These are phyloP conservation scores for Drosophila orosa DNA, from an alignment of 1,140 invertebrate species.

Conservation along the genomic window DNA sequence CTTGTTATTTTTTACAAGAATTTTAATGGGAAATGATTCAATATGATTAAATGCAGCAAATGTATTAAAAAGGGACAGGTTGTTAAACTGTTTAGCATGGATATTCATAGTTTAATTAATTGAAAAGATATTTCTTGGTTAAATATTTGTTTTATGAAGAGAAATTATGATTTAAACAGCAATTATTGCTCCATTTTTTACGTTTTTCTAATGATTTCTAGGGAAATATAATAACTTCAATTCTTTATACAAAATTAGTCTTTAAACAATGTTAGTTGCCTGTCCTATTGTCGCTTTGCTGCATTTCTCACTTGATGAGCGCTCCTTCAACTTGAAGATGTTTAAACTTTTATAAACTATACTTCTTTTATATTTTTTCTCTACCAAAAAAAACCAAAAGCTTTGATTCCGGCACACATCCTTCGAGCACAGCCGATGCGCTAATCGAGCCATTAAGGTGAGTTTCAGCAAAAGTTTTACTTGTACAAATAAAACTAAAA, in stretches of 20 bases:
- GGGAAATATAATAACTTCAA: neutral
- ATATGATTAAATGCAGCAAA: constrained; percentile 20
- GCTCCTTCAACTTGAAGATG: neutral
- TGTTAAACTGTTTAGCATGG: neutral
- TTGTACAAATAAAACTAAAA: no score
- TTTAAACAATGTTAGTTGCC: neutral
- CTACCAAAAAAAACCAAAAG: constrained; percentile 73
- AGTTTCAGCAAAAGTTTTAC: constrained; percentile 6
- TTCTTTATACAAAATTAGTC: neutral
- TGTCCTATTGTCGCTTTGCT: constrained; percentile 1
- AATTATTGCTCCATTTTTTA: neutral
- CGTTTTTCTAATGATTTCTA: neutral
- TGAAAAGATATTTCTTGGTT: no score
- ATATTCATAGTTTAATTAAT: neutral
- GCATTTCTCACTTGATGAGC: constrained; percentile 25
- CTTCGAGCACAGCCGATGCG: constrained; percentile 85
- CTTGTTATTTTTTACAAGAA: neutral
- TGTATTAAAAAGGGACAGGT: neutral
- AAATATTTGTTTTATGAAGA: neutral
- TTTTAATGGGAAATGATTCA: constrained; percentile 29
- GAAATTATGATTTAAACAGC: neutral
- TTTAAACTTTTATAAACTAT: constrained; percentile 6
- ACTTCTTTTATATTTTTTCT: constrained; percentile 43
- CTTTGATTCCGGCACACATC: constrained; percentile 86
- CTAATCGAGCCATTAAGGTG: constrained; percentile 84